These are phyloP conservation scores for Eurytoma californica DNA, from an alignment of 2,888 invertebrate species.

Conservation along the genomic window DNA sequence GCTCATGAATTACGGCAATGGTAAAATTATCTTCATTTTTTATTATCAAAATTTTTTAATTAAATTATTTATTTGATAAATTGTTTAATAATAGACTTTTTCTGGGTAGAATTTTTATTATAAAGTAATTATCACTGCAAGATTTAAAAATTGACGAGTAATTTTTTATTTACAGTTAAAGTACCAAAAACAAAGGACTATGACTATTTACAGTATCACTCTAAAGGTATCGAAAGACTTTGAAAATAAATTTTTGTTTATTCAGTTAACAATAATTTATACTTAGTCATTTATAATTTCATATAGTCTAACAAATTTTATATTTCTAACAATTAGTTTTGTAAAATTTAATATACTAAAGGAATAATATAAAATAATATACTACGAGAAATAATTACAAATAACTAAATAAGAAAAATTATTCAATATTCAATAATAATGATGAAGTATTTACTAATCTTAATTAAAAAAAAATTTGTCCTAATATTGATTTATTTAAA, in stretches of 20 bases:
- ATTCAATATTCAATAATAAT: no score
- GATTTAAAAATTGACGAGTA: background rate
- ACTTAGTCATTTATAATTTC: no score
- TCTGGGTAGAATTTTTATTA: background rate
- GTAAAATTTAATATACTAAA: no score
- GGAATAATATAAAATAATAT: no score
- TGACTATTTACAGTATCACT: conserved; percentile 27
- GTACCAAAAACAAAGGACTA: conserved; percentile 36
- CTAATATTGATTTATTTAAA: background rate
- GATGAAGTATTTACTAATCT: background rate
- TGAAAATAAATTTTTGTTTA: no score
- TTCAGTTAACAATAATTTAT: no score
- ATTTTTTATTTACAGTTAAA: conserved; percentile 51
- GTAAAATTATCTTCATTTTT: conserved; percentile 56
- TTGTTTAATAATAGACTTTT: background rate
- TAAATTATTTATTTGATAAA: background rate
- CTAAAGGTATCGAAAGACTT: conserved; percentile 27
- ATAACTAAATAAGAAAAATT: no score
- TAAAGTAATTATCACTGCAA: conserved; percentile 9
- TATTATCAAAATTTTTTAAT: background rate
- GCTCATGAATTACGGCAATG: conserved; percentile 66
- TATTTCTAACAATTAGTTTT: no score
- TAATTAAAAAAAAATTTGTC: background rate
- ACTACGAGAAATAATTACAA: no score
- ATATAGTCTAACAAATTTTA: no score